Evolutionary conservation across 2,797 vertebrate species (phyloP).

Genomic region (Aplochiton taeniatus): DNA sequence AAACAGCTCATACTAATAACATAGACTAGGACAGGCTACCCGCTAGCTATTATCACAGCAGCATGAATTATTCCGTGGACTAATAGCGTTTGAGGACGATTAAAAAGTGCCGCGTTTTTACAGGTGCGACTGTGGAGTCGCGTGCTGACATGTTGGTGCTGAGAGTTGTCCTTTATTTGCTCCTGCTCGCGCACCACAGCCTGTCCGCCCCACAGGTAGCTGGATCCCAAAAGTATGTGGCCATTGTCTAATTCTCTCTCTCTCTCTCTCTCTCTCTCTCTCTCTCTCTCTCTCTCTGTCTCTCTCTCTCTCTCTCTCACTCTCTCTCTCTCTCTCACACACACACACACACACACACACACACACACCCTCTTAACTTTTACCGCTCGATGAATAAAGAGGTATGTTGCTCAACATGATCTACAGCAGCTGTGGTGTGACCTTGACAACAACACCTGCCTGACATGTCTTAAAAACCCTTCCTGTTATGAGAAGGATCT

Average conservation of each 20-base stretch:
- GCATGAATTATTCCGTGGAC: no score
- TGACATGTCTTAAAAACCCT: no score
- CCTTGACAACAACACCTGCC: no score
- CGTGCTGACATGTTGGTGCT: conserved; percentile 34
- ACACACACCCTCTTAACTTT: no score
- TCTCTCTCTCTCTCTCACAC: background rate
- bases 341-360: background rate
- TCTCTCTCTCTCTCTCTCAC: background rate
- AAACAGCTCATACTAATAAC: no score
- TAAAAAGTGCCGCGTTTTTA: conserved; percentile 12
- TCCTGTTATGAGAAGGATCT: no score
- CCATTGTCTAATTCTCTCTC: background rate
- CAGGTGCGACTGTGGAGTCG: conserved; percentile 45
- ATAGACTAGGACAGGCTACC: no score
- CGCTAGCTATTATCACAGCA: no score
- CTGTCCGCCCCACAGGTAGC: conserved; percentile 60
- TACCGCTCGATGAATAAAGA: no score
- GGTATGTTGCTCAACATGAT: no score
- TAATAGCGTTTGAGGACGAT: no score
- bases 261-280: background rate
- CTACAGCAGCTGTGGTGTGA: no score
- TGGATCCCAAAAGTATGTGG: conserved; percentile 51
- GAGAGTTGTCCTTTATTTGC: conserved; percentile 37
- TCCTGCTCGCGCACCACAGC: conserved; percentile 48
- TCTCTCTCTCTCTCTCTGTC: background rate